phyloP scores from a whole-genome alignment of 2,113 vertebrate species.

The Hyla sarda region DNA sequence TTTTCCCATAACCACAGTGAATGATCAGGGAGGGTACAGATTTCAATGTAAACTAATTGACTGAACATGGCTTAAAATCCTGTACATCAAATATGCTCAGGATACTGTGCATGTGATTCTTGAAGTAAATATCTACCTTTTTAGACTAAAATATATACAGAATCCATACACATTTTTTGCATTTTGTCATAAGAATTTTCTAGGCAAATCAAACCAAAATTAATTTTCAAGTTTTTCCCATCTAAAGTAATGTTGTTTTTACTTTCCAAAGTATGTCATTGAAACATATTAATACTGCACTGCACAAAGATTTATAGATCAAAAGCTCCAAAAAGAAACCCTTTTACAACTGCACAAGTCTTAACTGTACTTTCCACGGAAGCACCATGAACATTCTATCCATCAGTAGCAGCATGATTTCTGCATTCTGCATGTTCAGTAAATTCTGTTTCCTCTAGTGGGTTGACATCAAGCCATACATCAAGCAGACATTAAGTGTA shows the following conservation, averaged over 20 bases:
- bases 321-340: neutral
- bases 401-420: conserved; percentile 46
- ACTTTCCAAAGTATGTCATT: neutral
- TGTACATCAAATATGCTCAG: too few relatives aligned
- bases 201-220: neutral
- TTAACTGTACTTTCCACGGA: conserved; percentile 30
- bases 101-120: too few relatives aligned
- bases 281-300: neutral
- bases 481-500: conserved; percentile 47
- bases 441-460: conserved; percentile 52
- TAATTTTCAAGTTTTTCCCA: neutral
- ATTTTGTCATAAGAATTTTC: neutral
- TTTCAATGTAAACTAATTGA: too few relatives aligned
- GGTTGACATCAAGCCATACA: conserved; percentile 41
- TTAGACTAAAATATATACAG: neutral
- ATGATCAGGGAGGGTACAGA: too few relatives aligned
- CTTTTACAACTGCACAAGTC: conserved; percentile 26
- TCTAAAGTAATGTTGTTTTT: neutral
- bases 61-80: too few relatives aligned
- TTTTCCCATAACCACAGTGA: too few relatives aligned
- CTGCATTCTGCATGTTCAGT: conserved; percentile 29
- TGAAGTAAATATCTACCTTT: too few relatives aligned
- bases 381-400: conserved; percentile 36
- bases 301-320: conserved; percentile 12
- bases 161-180: neutral